Evolutionary conservation across 2,113 vertebrate genomes (phyloP).

Genomic region (Rhinoptilus africanus): DNA sequence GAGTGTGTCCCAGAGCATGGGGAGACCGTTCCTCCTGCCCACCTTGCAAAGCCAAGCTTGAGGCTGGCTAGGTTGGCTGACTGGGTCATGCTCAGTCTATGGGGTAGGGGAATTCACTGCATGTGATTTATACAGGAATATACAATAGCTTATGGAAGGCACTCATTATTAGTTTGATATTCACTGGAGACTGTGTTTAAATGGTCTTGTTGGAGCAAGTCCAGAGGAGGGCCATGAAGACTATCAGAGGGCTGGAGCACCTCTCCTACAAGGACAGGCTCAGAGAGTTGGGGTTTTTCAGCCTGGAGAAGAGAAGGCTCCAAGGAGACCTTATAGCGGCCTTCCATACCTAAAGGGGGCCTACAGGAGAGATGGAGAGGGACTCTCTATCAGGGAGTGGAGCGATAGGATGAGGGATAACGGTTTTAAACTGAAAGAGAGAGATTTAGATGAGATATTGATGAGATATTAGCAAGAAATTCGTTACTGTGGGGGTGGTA

Average conservation of each 20-base stretch:
- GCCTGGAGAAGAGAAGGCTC: neutral
- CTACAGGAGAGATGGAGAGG: neutral
- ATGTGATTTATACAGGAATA: neutral
- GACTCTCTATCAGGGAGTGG: neutral
- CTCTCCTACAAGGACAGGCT: neutral
- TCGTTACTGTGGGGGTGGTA: neutral
- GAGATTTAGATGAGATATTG: neutral
- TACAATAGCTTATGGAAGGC: neutral
- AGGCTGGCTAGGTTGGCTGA: neutral
- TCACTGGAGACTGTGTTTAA: neutral
- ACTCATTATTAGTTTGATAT: neutral
- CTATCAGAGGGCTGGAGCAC: neutral
- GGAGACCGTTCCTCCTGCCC: neutral
- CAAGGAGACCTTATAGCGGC: neutral
- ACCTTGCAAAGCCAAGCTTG: neutral
- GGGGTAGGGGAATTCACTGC: neutral
- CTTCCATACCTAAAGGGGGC: neutral
- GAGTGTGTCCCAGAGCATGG: neutral
- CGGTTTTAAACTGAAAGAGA: neutral
- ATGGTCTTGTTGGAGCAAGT: neutral
- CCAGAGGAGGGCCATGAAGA: neutral
- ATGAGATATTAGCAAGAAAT: neutral
- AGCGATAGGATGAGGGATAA: neutral
- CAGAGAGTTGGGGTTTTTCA: neutral
- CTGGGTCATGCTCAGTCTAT: neutral